These are phyloP conservation scores for Prionailurus bengalensis DNA, from an alignment of 2,113 vertebrate species.

Conservation along the genomic window DNA sequence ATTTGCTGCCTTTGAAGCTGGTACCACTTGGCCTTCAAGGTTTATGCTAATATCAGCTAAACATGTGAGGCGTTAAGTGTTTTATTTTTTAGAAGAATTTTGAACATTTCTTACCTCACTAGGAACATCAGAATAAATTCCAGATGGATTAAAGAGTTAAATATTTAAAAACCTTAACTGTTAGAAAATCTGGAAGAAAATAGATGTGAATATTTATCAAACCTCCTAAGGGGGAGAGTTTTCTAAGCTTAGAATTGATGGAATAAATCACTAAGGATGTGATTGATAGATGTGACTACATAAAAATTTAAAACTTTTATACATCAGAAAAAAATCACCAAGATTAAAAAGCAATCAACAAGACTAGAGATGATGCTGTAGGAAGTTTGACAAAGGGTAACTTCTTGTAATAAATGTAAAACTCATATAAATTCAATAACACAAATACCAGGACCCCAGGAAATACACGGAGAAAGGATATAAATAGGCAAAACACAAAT, in stretches of 20 bases:
- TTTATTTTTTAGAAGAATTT: conserved; percentile 42
- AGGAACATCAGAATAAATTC: conserved; percentile 60
- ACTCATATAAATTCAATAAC: background rate
- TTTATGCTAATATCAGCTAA: conserved; percentile 67
- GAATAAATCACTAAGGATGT: conserved; percentile 44
- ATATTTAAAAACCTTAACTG: conserved; percentile 52
- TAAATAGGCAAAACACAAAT: conserved; percentile 1
- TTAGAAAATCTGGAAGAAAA: conserved; percentile 62
- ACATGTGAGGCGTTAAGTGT: conserved; percentile 18
- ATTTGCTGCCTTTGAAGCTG: conserved; percentile 43
- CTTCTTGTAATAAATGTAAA: conserved; percentile 46
- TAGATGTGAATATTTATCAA: conserved; percentile 53
- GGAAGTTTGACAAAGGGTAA: background rate
- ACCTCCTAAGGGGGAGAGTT: background rate
- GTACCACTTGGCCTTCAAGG: conserved; percentile 32
- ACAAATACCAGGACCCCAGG: background rate
- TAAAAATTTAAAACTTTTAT: conserved; percentile 53
- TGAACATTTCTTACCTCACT: conserved; percentile 52
- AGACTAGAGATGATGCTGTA: conserved; percentile 10
- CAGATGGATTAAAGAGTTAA: conserved; percentile 67
- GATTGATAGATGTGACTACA: background rate
- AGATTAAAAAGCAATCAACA: conserved; percentile 46
- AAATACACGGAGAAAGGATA: conserved; percentile 11
- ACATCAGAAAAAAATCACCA: background rate
- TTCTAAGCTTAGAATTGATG: conserved; percentile 54